phyloP scores from a whole-genome alignment of 1,140 invertebrate species.

The Leptinotarsa texana region DNA sequence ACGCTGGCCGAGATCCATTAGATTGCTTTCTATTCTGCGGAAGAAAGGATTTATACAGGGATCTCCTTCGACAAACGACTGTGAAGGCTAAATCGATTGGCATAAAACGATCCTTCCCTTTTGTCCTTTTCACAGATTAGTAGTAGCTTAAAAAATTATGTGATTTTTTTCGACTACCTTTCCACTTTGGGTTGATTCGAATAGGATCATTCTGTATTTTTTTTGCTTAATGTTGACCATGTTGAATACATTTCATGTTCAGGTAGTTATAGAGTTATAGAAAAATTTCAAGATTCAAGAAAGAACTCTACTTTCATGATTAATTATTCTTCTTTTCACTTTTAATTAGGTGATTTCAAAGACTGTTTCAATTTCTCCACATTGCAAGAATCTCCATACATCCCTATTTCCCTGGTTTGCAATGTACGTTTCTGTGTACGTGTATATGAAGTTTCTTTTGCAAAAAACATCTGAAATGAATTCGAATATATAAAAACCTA shows the following conservation, averaged over 20 bases:
- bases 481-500: too few relatives aligned
- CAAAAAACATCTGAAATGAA: too few relatives aligned
- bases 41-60: background rate
- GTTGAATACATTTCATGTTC: background rate
- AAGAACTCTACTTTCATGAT: too few relatives aligned
- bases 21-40: background rate
- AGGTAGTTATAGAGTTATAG: too few relatives aligned
- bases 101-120: background rate
- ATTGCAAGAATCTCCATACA: too few relatives aligned
- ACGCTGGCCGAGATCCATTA: background rate
- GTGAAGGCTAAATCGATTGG: background rate
- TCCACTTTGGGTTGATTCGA: background rate
- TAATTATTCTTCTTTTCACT: too few relatives aligned
- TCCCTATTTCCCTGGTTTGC: too few relatives aligned
- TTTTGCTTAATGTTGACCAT: background rate
- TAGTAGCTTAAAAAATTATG: background rate
- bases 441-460: too few relatives aligned
- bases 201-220: background rate
- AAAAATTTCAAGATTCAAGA: too few relatives aligned
- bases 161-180: background rate
- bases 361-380: too few relatives aligned
- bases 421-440: too few relatives aligned
- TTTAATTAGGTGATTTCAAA: too few relatives aligned
- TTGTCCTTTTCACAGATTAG: background rate
- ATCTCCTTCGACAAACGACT: background rate